These are phyloP conservation scores for Nanorana parkeri DNA, from an alignment of 2,113 vertebrate species.

Conservation along the genomic window DNA sequence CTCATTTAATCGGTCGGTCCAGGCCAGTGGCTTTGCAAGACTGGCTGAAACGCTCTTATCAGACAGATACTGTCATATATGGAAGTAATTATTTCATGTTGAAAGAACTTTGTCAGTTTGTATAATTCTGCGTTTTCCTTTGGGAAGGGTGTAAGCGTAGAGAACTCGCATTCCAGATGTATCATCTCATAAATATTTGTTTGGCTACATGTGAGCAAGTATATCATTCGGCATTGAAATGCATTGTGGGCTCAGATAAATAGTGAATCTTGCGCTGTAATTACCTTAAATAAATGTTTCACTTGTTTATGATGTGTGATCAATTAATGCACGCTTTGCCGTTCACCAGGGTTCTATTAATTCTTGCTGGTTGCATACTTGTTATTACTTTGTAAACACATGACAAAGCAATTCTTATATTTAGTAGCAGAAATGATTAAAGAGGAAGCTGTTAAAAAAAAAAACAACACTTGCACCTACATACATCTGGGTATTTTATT, in stretches of 20 bases:
- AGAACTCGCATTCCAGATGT: constrained; percentile 40
- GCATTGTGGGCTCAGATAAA: constrained; percentile 13
- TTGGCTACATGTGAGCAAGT: constrained; percentile 39
- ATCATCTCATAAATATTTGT: constrained; percentile 45
- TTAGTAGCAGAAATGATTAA: no score
- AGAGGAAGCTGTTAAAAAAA: no score
- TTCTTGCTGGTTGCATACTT: neutral
- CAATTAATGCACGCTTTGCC: neutral
- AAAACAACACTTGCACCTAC: no score
- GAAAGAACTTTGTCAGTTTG: constrained; percentile 49
- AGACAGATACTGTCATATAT: constrained; percentile 41
- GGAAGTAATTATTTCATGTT: constrained; percentile 53
- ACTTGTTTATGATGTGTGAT: constrained; percentile 30
- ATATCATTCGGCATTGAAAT: constrained; percentile 37
- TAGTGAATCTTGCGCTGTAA: constrained; percentile 2
- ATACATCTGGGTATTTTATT: no score
- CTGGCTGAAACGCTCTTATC: constrained; percentile 21
- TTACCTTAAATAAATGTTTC: constrained; percentile 35
- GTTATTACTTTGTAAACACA: no score
- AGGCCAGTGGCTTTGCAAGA: constrained; percentile 18
- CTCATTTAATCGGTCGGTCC: constrained; percentile 5
- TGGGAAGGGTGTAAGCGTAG: constrained; percentile 48
- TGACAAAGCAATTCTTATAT: neutral
- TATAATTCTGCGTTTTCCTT: constrained; percentile 44
- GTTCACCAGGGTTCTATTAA: neutral